phyloP scores from a whole-genome alignment of 2,888 invertebrate genomes.

The Eueremaeus valkanovi region DNA sequence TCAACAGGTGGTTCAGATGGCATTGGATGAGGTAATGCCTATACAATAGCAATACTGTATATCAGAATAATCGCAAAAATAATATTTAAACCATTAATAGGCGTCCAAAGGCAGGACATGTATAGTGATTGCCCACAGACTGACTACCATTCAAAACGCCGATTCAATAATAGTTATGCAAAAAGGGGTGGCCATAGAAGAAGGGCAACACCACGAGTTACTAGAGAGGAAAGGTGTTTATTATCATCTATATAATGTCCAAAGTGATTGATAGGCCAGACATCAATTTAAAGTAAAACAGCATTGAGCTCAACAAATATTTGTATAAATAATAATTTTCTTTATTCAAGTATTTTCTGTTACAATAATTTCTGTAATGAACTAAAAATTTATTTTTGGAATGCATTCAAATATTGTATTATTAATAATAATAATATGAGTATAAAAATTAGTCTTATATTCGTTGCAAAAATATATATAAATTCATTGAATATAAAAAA shows the following conservation, averaged over 20 bases:
- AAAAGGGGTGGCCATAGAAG: conserved; percentile 72
- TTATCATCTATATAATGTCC: conserved; percentile 41
- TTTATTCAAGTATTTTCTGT: too few relatives aligned
- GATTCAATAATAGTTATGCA: conserved; percentile 72
- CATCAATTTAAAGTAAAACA: too few relatives aligned
- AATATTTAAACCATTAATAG: conserved; percentile 56
- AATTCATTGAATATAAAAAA: too few relatives aligned
- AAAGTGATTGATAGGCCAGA: too few relatives aligned
- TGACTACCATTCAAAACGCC: conserved; percentile 79
- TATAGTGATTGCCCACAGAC: conserved; percentile 78
- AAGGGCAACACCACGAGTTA: conserved; percentile 57
- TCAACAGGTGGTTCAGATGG: conserved; percentile 75
- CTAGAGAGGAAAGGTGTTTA: conserved; percentile 44
- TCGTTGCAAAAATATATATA: too few relatives aligned
- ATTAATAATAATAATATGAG: too few relatives aligned
- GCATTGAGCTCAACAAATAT: too few relatives aligned
- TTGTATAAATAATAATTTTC: too few relatives aligned
- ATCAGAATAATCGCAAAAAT: neutral
- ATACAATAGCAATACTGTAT: neutral
- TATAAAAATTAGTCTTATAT: too few relatives aligned
- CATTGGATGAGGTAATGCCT: conserved; percentile 69
- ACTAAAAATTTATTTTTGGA: too few relatives aligned
- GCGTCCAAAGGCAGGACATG: conserved; percentile 66
- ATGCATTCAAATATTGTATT: too few relatives aligned
- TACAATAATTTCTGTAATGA: too few relatives aligned